Conservation (phyloP, 2,797 vertebrate species). For the Xiphophorus birchmanni region DNA sequence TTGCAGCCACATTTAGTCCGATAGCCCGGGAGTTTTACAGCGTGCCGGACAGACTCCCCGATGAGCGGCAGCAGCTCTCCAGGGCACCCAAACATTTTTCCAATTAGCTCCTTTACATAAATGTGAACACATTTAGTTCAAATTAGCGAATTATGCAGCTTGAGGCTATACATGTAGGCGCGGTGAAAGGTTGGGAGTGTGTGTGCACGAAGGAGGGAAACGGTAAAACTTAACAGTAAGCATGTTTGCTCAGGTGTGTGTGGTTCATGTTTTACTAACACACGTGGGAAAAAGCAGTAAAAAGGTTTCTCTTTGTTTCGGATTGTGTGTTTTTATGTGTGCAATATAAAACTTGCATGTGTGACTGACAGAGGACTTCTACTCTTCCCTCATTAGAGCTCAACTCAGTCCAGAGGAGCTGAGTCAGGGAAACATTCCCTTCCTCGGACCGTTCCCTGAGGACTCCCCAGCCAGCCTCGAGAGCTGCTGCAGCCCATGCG, state of each 20-base stretch:
- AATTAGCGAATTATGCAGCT: conserved; percentile 46
- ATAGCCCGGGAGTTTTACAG: conserved; percentile 48
- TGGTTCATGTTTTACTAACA: conserved; percentile 9
- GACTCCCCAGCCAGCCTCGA: conserved; percentile 28
- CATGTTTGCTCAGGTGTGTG: not conserved
- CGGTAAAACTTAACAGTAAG: not conserved
- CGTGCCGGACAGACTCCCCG: conserved; percentile 43
- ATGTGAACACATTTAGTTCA: conserved; percentile 47
- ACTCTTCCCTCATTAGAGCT: conserved; percentile 59
- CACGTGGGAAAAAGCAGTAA: conserved; percentile 13
- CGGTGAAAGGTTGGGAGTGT: conserved; percentile 17
- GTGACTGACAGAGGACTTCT: conserved; percentile 25
- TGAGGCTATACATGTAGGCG: conserved; percentile 23
- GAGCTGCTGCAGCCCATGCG: conserved; percentile 45
- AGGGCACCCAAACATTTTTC: conserved; percentile 31
- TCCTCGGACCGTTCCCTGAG: conserved; percentile 29
- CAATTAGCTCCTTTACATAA: conserved; percentile 53
- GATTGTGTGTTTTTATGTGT: conserved; percentile 9
- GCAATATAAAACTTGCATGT: conserved; percentile 28
- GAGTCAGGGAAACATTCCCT: conserved; percentile 53
- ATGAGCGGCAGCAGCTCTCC: conserved; percentile 33
- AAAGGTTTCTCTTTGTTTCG: conserved; percentile 3
- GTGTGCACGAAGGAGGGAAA: not conserved
- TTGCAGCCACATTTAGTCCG: conserved; percentile 56
- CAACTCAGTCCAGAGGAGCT: conserved; percentile 35